Evolutionary conservation across 2,113 vertebrate species (phyloP).

Genomic region (Ciconia maguari): DNA sequence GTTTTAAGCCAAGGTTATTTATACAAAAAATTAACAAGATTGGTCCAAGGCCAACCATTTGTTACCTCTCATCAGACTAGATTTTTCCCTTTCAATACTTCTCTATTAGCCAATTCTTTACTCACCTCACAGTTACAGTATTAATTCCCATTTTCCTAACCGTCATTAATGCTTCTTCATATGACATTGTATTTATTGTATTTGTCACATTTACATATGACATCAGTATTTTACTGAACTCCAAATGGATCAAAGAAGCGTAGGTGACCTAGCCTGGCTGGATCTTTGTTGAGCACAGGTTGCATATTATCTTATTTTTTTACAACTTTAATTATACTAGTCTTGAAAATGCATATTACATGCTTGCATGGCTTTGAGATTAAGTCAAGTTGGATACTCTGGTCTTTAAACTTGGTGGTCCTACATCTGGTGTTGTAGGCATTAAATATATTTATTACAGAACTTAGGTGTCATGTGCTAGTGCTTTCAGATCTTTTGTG

Average conservation of each 20-base stretch:
- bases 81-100: background rate
- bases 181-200: background rate
- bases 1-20: background rate
- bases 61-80: background rate
- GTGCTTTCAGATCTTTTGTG: background rate
- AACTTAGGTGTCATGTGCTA: background rate
- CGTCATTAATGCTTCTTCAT: background rate
- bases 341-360: background rate
- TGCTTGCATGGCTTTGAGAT: background rate
- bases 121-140: background rate
- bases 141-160: background rate
- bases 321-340: background rate
- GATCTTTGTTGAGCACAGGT: background rate
- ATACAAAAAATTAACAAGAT: background rate
- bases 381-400: background rate
- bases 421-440: background rate
- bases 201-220: background rate
- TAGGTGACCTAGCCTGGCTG: background rate
- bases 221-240: background rate
- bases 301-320: background rate
- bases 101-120: background rate
- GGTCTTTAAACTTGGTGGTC: background rate
- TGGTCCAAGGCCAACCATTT: background rate
- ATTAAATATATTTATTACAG: background rate
- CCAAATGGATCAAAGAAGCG: background rate